These are phyloP conservation scores for Stictonetta naevosa DNA, from an alignment of 2,113 vertebrate species.

Conservation along the genomic window DNA sequence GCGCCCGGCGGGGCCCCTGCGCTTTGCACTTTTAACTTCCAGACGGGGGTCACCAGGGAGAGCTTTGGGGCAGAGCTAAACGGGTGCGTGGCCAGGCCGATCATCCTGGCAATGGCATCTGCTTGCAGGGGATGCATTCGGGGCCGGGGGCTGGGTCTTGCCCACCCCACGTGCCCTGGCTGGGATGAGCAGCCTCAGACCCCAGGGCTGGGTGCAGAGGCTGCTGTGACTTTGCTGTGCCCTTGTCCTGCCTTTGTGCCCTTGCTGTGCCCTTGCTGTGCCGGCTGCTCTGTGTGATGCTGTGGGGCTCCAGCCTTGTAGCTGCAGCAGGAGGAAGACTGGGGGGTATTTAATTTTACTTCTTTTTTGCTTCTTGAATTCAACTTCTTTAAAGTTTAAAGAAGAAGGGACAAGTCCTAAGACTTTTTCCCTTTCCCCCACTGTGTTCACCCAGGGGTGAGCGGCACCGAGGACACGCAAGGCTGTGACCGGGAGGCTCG, in stretches of 20 bases:
- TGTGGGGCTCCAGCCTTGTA: background rate
- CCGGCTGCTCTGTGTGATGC: background rate
- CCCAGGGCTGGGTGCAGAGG: background rate
- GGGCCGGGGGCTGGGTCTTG: no score
- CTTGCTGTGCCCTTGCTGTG: background rate
- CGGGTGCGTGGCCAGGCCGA: background rate
- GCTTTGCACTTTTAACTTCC: background rate
- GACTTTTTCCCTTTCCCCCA: background rate
- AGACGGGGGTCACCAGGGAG: background rate
- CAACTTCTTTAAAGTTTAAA: background rate
- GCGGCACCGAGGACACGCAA: accelerated
- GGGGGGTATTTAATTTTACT: background rate
- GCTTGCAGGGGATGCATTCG: background rate
- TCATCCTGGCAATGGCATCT: background rate
- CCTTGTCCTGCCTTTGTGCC: background rate
- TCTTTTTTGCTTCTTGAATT: background rate
- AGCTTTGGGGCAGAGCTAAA: background rate
- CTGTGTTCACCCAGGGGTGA: no score
- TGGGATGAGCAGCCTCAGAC: background rate
- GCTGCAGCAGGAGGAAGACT: background rate
- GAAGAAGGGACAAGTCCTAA: background rate
- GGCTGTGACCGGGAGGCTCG: background rate
- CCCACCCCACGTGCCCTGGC: no score
- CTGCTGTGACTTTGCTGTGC: accelerated
- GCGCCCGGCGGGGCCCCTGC: background rate